phyloP scores from a whole-genome alignment of 2,888 invertebrate genomes.

The Tuberolachnus salignus region DNA sequence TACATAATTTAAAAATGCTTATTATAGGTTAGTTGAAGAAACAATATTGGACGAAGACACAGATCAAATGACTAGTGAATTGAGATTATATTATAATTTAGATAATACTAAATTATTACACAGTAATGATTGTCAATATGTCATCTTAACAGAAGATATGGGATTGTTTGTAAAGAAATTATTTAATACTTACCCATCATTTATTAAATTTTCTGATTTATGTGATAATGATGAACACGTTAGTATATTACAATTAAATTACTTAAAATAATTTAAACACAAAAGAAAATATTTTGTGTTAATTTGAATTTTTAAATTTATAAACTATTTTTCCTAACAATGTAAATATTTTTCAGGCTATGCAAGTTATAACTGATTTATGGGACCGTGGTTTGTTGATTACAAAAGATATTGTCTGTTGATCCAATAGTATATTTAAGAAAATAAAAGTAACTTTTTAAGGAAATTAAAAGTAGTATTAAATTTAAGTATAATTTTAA shows the following conservation, averaged over 20 bases:
- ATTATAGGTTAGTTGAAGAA: constrained; percentile 71
- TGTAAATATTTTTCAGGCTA: constrained; percentile 18
- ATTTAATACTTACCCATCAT: constrained; percentile 62
- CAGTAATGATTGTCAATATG: constrained; percentile 75
- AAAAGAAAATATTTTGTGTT: not conserved
- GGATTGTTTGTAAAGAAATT: constrained; percentile 55
- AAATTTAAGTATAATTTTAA: not conserved
- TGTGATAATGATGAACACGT: constrained; percentile 73
- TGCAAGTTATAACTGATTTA: constrained; percentile 70
- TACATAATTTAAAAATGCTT: not conserved
- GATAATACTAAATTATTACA: constrained; percentile 89
- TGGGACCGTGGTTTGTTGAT: constrained; percentile 85
- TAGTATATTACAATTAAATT: constrained; percentile 56
- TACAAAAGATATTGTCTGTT: constrained; percentile 65
- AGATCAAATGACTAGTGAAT: constrained; percentile 59
- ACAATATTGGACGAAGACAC: constrained; percentile 61
- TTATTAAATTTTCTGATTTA: constrained; percentile 73
- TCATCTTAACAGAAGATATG: constrained; percentile 71
- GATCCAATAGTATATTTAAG: not conserved
- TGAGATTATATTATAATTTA: constrained; percentile 78
- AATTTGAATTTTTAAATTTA: no score
- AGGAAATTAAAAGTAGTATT: no score
- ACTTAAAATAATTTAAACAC: no score
- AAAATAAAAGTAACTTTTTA: not conserved
- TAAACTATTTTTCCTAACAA: no score